These are phyloP conservation scores for Tachina grossa DNA, from an alignment of 2,888 invertebrate genomes.

Conservation along the genomic window DNA sequence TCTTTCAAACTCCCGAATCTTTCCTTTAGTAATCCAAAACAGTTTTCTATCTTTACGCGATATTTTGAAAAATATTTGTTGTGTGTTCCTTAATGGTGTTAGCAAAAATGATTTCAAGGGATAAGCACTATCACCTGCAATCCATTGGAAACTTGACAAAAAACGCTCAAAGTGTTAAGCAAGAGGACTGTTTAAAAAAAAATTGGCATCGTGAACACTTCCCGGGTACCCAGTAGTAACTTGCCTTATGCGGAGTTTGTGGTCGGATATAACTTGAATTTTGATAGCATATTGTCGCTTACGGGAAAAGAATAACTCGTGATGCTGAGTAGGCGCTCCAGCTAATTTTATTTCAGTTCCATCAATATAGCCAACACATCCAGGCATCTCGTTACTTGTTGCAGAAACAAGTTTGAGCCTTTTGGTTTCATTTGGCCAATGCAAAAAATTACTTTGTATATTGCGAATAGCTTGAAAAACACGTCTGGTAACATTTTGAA, in stretches of 20 bases:
- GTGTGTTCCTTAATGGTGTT: conserved; percentile 39
- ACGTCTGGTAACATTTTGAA: too few species aligned
- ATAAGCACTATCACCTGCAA: conserved; percentile 52
- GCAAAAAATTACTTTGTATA: too few species aligned
- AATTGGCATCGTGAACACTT: conserved; percentile 64
- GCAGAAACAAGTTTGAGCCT: too few species aligned
- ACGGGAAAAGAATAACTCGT: conserved; percentile 50
- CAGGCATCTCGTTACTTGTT: too few species aligned
- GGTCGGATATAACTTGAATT: conserved; percentile 49
- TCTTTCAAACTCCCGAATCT: conserved; percentile 28
- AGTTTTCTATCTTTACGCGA: background rate
- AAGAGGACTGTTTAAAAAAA: conserved; percentile 53
- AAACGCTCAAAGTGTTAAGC: conserved; percentile 41
- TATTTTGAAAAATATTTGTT: conserved; percentile 49
- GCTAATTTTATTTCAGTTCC: conserved; percentile 59
- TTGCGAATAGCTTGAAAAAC: too few species aligned
- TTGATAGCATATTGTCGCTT: conserved; percentile 60
- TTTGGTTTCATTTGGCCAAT: too few species aligned
- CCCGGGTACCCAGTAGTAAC: conserved; percentile 54
- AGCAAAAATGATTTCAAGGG: conserved; percentile 43
- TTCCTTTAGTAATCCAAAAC: conserved; percentile 26
- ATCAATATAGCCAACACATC: too few species aligned
- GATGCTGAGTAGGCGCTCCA: conserved; percentile 37
- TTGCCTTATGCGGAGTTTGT: conserved; percentile 56
- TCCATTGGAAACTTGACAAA: conserved; percentile 51